Conservation (phyloP, 2,888 invertebrate species). For the Blastobasis adustella region DNA sequence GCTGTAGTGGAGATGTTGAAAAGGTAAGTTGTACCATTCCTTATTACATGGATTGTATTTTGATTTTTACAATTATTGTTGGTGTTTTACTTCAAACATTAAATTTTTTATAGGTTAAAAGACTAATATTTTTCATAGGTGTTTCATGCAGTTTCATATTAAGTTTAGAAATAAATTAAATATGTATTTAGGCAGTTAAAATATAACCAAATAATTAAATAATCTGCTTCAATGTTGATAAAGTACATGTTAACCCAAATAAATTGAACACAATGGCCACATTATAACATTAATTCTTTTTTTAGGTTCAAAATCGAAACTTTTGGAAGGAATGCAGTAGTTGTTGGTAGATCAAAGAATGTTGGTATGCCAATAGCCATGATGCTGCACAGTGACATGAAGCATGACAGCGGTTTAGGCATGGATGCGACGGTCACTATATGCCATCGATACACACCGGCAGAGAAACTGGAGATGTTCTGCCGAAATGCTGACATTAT, state of each 20-base stretch:
- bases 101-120: too few relatives aligned
- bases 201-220: too few relatives aligned
- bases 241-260: not conserved
- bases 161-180: too few relatives aligned
- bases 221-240: too few relatives aligned
- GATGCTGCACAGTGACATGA: conserved; percentile 85
- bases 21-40: conserved; percentile 50
- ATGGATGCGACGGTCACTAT: conserved; percentile 93
- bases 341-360: conserved; percentile 93
- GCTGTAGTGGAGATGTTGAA: conserved; percentile 82
- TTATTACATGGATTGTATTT: conserved; percentile 2
- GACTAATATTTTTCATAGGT: too few relatives aligned
- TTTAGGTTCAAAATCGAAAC: conserved; percentile 78
- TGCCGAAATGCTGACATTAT: conserved; percentile 86
- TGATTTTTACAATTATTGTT: not conserved
- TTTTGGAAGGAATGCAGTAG: conserved; percentile 89
- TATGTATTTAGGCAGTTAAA: too few relatives aligned
- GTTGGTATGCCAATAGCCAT: conserved; percentile 93
- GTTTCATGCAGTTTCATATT: too few relatives aligned
- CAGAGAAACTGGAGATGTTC: conserved; percentile 80
- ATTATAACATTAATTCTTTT: too few relatives aligned
- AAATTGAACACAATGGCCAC: not conserved
- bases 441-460: conserved; percentile 91
- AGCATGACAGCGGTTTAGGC: conserved; percentile 78
- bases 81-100: not conserved